Base-by-base conservation (phyloP, 1,140 invertebrate genomes). In the Cydia pomonella region DNA sequence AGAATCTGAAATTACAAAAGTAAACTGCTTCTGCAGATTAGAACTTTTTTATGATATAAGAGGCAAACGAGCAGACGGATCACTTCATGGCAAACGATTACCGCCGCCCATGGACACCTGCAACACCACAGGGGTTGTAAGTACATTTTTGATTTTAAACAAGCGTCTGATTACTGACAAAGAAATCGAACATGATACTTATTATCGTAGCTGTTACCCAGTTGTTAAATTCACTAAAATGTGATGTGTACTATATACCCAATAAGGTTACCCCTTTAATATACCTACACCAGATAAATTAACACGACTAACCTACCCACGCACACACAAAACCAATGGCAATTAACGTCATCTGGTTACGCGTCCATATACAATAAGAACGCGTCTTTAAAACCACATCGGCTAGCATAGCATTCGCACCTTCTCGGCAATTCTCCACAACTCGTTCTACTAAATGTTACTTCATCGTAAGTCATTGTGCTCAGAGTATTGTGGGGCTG, bases 391-490 rank as follows among this genome's bases (percentile, higher is more conserved):
- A 59, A 59, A 59, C 53, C 53, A 59, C 53, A 59, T 23, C 50
- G 50, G 50, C 50, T 29, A 66, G 5, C 27, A 27, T 10, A 63
- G 33, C 27, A 69, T 69, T 69, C 64, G 29, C 64, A 69, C 64
- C 63, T 69, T 38, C 27, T 33, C 27, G 13, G 25, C 16, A 69
- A 69, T 33, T 41, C 29, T 7, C 16, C n/a, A 33, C 27, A 38
- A 69, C 64, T 33, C 64, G 64, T 69, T 69, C 64, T 33, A 33
- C 27, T 69, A 69, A 69, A 69, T 69, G 73, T 75, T 79, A 59
- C 59, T 76, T 72, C 77, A 81, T 79, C 80, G 72, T 78, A 3
- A 72, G 73, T 33, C 33, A 69, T 69, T 69, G 29, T 69, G 10
- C 53, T 38, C 64, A 3, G 3, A 29, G n/a, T 33, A 69, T 69